phyloP scores from a whole-genome alignment of 2,113 vertebrate genomes.

The Phyllopteryx taeniolatus region DNA sequence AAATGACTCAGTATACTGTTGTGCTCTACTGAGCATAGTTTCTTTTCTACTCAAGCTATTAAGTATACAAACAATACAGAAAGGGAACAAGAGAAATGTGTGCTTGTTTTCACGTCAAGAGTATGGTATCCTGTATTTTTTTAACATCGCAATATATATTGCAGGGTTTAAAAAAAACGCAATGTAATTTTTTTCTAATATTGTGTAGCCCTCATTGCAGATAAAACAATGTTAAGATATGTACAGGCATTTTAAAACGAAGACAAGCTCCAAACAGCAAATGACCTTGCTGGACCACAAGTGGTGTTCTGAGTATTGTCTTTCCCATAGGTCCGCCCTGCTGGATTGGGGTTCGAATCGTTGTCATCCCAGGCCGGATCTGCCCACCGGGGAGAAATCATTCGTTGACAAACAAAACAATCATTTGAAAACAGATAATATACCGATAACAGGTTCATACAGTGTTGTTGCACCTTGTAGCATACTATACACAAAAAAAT shows the following conservation, averaged over 20 bases:
- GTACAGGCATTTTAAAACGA: neutral
- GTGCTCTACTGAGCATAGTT: too few relatives aligned
- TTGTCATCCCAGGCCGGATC: constrained; percentile 89
- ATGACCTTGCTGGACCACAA: constrained; percentile 91
- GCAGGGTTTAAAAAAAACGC: too few relatives aligned
- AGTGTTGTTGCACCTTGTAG: neutral
- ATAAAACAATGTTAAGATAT: neutral
- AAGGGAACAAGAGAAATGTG: too few relatives aligned
- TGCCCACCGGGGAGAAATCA: constrained; percentile 66
- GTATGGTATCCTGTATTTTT: too few relatives aligned
- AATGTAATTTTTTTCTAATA: too few relatives aligned
- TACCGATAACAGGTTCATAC: neutral
- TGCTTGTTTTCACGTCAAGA: too few relatives aligned
- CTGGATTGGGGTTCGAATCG: constrained; percentile 87
- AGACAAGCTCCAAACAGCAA: neutral
- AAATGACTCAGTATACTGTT: too few relatives aligned
- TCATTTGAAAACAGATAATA: neutral
- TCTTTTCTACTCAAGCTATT: too few relatives aligned
- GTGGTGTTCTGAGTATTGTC: constrained; percentile 86
- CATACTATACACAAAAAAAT: neutral
- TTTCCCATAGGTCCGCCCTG: constrained; percentile 84
- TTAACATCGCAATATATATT: too few relatives aligned
- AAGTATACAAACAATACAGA: too few relatives aligned
- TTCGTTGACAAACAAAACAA: neutral
- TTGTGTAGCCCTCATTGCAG: neutral